A percentile compares a stretch with the other conserved stretches of the same genome.
These are phyloP conservation scores for Antheraea assamensis DNA, from an alignment of 2,888 invertebrate species.

Conservation along the genomic window DNA sequence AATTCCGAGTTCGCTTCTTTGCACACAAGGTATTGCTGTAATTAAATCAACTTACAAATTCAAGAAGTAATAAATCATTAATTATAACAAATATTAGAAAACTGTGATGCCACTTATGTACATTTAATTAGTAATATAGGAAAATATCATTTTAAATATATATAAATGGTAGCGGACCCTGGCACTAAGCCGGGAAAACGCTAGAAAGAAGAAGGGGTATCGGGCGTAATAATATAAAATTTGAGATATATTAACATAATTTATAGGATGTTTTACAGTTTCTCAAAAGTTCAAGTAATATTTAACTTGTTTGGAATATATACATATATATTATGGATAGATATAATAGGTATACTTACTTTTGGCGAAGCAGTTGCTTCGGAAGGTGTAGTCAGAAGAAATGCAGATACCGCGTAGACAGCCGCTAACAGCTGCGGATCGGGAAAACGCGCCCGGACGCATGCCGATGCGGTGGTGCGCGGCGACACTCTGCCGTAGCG, in stretches of 20 bases:
- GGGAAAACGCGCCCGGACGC: slow-evolving; percentile 51
- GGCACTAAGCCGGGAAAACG: no score
- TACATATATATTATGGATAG: neutral
- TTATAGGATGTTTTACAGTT: neutral
- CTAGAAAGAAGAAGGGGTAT: no score
- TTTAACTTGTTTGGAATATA: neutral
- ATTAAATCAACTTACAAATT: slow-evolving; percentile 10
- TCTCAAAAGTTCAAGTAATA: neutral
- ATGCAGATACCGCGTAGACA: neutral
- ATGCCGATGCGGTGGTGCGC: slow-evolving; percentile 64
- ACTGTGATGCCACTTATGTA: neutral
- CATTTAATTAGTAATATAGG: neutral
- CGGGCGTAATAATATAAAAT: neutral
- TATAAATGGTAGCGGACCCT: no score
- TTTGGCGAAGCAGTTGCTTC: neutral
- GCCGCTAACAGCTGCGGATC: slow-evolving; percentile 32
- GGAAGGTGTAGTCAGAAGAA: slow-evolving; percentile 5
- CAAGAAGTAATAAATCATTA: neutral
- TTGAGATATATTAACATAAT: neutral
- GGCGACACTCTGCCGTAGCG: slow-evolving; percentile 56
- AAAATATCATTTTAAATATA: neutral
- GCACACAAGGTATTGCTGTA: slow-evolving; percentile 49
- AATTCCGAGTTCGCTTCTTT: slow-evolving; percentile 42
- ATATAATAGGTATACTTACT: slow-evolving; percentile 6
- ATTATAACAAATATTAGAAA: neutral